Evolutionary conservation across 2,797 vertebrate species (phyloP).

Genomic region (Synaphobranchus kaupii): DNA sequence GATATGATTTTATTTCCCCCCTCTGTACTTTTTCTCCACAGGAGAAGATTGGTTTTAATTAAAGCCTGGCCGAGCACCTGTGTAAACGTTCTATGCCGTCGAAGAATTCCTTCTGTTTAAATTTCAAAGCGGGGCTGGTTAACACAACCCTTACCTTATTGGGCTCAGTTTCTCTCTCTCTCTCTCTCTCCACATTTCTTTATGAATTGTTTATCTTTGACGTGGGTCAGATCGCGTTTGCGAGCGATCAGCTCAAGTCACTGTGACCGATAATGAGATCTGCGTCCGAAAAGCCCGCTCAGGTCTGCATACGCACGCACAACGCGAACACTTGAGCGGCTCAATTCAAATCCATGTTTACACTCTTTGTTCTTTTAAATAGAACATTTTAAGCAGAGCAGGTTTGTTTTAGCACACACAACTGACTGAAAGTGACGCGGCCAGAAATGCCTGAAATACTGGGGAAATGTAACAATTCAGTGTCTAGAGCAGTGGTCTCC

Average conservation of each 20-base stretch:
- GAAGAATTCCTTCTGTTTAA: background rate
- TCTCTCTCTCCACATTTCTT: background rate
- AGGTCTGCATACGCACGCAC: background rate
- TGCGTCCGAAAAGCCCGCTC: background rate
- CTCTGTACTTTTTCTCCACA: background rate
- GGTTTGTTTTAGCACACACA: too few relatives aligned
- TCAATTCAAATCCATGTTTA: background rate
- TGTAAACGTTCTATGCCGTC: background rate
- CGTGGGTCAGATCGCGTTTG: background rate
- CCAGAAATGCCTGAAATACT: too few relatives aligned
- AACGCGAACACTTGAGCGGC: background rate
- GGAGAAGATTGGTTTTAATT: conserved; percentile 14
- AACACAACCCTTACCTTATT: background rate
- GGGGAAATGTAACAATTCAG: too few relatives aligned
- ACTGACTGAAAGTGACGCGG: too few relatives aligned
- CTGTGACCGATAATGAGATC: conserved; percentile 1
- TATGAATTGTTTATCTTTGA: background rate
- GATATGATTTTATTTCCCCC: background rate
- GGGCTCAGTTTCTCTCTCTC: background rate
- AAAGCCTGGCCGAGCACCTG: conserved; percentile 1
- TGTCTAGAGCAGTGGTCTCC: too few relatives aligned
- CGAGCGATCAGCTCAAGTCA: background rate
- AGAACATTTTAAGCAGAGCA: background rate
- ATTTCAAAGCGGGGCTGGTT: background rate
- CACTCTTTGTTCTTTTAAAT: background rate